Evolutionary conservation across 2,797 vertebrate species (phyloP), one percentile per base, ranked within the genome.

Genomic region (Benthosema pterotum): DNA sequence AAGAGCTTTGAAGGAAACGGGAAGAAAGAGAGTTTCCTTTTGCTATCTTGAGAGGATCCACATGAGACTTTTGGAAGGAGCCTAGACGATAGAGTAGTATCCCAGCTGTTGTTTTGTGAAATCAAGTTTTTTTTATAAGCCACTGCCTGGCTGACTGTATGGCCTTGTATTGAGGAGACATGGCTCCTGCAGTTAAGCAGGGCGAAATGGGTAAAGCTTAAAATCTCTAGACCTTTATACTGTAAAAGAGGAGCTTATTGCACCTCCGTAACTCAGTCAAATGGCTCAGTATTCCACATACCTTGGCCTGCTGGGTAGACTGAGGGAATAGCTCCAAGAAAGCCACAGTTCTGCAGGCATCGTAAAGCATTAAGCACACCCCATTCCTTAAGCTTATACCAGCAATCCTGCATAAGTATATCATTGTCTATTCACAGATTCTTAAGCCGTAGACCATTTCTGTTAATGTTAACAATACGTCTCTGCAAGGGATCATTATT

Each of bases 251-350:
- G 68, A 66, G 50, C 58, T 63, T 62, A 65, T 55, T 60, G 54
- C 63, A 32, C 16, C 64, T 64, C 50, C 65, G 70, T 78, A 77
- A 85, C 70, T 85, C 77, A 72, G 72, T 69, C 50, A 42, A 62
- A 57, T 69, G 71, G 65, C 63, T 74, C 22, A 74, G 32, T 32
- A 32, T 32, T 32, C 32, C 7, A 8, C 32, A 32, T 7, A 32
- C 32, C 32, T 32, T 32, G 32, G 32, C 32, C 32, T 32, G 32
- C 32, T 32, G 32, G 32, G 32, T 32, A 32, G 32, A 32, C 32
- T 32, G 32, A 38, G 32, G 11, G 32, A 38, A 11, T 38, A 38
- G 32, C 32, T 9, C 32, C 32, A 38, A 7, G 28, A 32, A 32
- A 32, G 28, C 28, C 28, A 32, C 28, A 32, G 32, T 38, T 38